Conservation (phyloP, 2,113 vertebrate genomes). For the Melanotaenia duboulayi region DNA sequence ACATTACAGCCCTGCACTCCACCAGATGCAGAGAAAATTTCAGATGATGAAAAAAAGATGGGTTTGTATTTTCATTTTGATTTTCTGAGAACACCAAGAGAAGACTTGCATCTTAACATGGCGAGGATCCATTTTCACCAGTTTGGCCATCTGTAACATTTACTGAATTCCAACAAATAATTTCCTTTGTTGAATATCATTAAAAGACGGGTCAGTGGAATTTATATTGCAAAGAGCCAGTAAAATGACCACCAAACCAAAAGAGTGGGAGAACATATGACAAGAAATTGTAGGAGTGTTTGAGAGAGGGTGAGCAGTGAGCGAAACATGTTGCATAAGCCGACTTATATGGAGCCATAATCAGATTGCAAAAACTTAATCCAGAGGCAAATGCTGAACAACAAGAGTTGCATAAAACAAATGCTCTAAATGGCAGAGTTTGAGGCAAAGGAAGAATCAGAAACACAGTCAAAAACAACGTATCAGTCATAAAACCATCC, state of each 20-base stretch:
- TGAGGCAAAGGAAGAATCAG: constrained; percentile 22
- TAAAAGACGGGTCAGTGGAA: not conserved
- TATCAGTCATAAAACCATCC: constrained; percentile 23
- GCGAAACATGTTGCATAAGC: constrained; percentile 61
- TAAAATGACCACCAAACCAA: constrained; percentile 12
- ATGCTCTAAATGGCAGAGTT: constrained; percentile 25
- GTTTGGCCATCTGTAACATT: not conserved
- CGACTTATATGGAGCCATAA: constrained; percentile 57
- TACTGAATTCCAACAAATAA: not conserved
- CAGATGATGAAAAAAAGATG: not conserved
- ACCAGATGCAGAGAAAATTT: constrained; percentile 2
- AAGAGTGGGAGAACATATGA: constrained; percentile 21
- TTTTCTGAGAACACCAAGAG: not conserved
- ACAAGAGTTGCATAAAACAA: constrained; percentile 21
- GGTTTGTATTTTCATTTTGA: not conserved
- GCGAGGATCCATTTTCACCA: not conserved
- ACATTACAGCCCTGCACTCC: constrained; percentile 28
- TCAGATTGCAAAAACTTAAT: constrained; percentile 60
- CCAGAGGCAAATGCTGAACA: constrained; percentile 29
- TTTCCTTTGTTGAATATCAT: not conserved
- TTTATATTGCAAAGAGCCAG: not conserved
- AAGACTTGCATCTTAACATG: not conserved
- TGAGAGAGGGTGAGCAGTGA: constrained; percentile 25
- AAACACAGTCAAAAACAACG: constrained; percentile 32
- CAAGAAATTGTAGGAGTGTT: constrained; percentile 16